These are phyloP conservation scores for Sorex fumeus DNA, from an alignment of 2,113 vertebrate species.

Conservation along the genomic window DNA sequence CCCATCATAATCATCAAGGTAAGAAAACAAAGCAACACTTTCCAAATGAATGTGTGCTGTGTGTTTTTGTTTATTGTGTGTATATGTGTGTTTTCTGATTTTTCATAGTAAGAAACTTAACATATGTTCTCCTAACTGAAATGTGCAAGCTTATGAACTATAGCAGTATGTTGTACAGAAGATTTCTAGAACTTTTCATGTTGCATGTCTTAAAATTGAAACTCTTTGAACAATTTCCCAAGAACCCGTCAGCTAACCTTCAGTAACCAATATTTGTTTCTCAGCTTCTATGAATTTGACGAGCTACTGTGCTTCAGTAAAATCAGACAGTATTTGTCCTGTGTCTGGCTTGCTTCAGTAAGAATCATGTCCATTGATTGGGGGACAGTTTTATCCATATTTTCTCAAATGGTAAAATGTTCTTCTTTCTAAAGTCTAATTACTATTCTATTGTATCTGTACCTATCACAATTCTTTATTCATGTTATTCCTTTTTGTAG, in stretches of 20 bases:
- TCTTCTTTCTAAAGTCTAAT: not conserved
- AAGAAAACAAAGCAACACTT: not conserved
- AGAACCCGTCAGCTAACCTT: no score
- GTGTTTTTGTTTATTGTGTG: not conserved
- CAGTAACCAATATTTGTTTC: not conserved
- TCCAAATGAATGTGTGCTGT: not conserved
- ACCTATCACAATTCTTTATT: not conserved
- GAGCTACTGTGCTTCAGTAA: not conserved
- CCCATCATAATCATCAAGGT: not conserved
- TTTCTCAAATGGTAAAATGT: not conserved
- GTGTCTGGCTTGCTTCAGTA: not conserved
- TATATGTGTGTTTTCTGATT: not conserved
- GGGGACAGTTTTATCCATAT: not conserved
- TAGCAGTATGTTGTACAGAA: not conserved
- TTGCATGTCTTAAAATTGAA: conserved; percentile 1
- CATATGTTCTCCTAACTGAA: not conserved
- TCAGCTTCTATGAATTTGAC: conserved; percentile 1
- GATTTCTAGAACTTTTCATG: not conserved
- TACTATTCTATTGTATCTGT: not conserved
- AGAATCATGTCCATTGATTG: not conserved
- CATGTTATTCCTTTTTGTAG: no score
- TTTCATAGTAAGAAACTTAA: not conserved
- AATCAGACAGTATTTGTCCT: not conserved
- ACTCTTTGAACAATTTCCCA: not conserved
- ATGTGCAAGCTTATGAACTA: not conserved